phyloP scores from a whole-genome alignment of 1,140 invertebrate species.

The Cheumatopsyche charites region DNA sequence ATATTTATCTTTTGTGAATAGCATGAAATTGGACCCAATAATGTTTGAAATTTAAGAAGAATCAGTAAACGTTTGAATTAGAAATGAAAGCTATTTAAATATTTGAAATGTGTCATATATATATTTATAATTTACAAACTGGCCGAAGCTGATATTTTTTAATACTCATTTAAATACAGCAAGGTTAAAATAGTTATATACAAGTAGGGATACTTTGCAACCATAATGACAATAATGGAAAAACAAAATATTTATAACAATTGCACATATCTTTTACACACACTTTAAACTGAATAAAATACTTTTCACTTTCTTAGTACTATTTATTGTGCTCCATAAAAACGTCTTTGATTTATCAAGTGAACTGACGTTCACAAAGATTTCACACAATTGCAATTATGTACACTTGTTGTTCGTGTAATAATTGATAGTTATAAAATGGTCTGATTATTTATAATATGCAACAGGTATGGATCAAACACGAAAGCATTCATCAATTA shows the following conservation, averaged over 20 bases:
- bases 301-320: conserved; percentile 44
- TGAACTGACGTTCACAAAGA: conserved; percentile 7
- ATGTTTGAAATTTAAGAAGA: conserved; percentile 10
- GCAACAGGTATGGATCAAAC: conserved; percentile 1
- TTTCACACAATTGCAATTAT: conserved; percentile 28
- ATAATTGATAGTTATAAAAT: conserved; percentile 16
- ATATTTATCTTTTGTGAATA: conserved; percentile 6
- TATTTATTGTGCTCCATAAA: conserved; percentile 48
- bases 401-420: not conserved
- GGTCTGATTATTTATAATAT: conserved; percentile 33
- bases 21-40: conserved; percentile 24
- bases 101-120: conserved; percentile 10
- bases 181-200: conserved; percentile 28
- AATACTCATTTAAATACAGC: conserved; percentile 9
- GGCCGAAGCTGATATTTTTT: conserved; percentile 10
- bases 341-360: conserved; percentile 35
- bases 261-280: conserved; percentile 21
- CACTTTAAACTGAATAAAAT: conserved; percentile 42
- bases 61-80: not conserved
- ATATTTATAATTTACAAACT: conserved; percentile 17
- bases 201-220: conserved; percentile 2
- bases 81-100: conserved; percentile 6
- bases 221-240: conserved; percentile 22
- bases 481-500: too few species aligned
- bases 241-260: conserved; percentile 27